phyloP scores from a whole-genome alignment of 2,888 invertebrate genomes.

The Acanthacorydalis orientalis region DNA sequence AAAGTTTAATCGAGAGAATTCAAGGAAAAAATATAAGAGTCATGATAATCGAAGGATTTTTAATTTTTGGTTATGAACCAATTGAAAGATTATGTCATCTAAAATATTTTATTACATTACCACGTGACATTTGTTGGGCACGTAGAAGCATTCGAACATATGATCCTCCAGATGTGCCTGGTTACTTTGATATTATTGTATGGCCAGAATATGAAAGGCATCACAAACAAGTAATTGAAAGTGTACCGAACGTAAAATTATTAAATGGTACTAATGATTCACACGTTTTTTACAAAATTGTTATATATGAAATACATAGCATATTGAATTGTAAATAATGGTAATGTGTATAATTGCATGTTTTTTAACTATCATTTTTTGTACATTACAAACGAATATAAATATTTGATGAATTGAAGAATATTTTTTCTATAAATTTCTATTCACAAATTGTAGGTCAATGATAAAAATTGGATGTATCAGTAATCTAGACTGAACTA shows the following conservation, averaged over 20 bases:
- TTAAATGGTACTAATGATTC: conserved; percentile 6
- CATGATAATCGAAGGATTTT: conserved; percentile 61
- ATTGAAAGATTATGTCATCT: conserved; percentile 47
- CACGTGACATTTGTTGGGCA: conserved; percentile 45
- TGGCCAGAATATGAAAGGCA: conserved; percentile 73
- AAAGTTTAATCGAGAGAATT: conserved; percentile 6
- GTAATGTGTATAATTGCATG: too few species aligned
- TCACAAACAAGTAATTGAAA: conserved; percentile 24
- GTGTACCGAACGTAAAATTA: conserved; percentile 15
- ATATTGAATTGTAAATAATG: too few species aligned
- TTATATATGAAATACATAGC: too few species aligned
- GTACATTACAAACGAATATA: too few species aligned
- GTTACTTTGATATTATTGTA: conserved; percentile 77
- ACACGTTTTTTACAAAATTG: too few species aligned
- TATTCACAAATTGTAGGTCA: too few species aligned
- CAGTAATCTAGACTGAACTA: too few species aligned
- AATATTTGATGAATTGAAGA: too few species aligned
- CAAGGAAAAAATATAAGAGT: conserved; percentile 27
- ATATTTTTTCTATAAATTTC: too few species aligned
- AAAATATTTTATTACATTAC: conserved; percentile 57
- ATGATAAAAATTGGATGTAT: too few species aligned
- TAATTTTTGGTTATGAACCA: conserved; percentile 52
- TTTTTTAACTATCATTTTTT: too few species aligned
- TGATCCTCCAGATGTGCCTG: conserved; percentile 70
- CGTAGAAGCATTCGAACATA: conserved; percentile 50